Percentiles rank a stretch among this genome's conserved stretches.
These are phyloP conservation scores for Lissonota sp. DNA, from an alignment of 2,888 invertebrate species.

Conservation along the genomic window DNA sequence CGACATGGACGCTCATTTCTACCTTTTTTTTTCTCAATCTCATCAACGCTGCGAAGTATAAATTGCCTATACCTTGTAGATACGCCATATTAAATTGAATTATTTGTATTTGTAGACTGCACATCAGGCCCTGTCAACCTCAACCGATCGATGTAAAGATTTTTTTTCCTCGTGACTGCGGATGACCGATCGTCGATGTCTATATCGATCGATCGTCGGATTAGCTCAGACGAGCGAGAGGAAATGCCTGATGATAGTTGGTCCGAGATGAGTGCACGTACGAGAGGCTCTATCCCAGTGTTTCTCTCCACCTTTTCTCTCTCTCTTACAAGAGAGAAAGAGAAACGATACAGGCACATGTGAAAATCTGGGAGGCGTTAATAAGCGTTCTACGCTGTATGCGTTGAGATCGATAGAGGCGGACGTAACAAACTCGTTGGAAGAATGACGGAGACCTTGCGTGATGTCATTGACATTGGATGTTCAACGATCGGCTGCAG, in stretches of 20 bases:
- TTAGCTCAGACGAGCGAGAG: conserved; percentile 57
- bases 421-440: conserved; percentile 11
- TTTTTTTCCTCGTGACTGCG: conserved; percentile 46
- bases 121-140: neutral
- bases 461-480: conserved; percentile 49
- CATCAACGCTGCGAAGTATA: neutral
- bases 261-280: conserved; percentile 23
- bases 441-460: conserved; percentile 20
- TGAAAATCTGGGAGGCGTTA: conserved; percentile 61
- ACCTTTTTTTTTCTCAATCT: conserved; percentile 31
- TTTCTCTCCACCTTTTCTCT: neutral
- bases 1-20: conserved; percentile 19
- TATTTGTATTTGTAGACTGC: neutral
- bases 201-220: conserved; percentile 66
- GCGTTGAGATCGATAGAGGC: conserved; percentile 52
- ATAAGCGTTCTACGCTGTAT: conserved; percentile 52
- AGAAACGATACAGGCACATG: conserved; percentile 21
- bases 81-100: neutral
- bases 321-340: neutral
- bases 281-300: conserved; percentile 1
- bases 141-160: conserved; percentile 8
- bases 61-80: neutral
- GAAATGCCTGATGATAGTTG: conserved; percentile 32
- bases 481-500: conserved; percentile 9
- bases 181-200: conserved; percentile 64